A percentile compares a stretch with the other conserved stretches of the same genome.
These are phyloP conservation scores for Palythoa grandiflora DNA, from an alignment of 92 coral and sea anemone species.

Conservation along the genomic window DNA sequence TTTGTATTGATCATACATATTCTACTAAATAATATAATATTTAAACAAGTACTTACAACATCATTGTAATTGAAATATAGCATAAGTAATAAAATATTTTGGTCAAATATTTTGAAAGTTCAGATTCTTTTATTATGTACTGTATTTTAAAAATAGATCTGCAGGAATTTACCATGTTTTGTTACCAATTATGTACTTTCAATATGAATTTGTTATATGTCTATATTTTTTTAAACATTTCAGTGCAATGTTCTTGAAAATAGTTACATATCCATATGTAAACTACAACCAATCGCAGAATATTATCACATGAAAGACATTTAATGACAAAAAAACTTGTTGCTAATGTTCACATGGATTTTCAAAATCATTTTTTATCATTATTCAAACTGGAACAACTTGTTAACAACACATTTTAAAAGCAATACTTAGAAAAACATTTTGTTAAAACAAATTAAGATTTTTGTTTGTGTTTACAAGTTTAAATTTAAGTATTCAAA, in stretches of 20 bases:
- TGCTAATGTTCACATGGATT: constrained; percentile 24
- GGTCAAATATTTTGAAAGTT: constrained; percentile 10
- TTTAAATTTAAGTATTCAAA: background rate
- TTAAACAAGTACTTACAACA: constrained; percentile 29
- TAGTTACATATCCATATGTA: constrained; percentile 12
- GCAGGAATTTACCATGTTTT: constrained; percentile 3
- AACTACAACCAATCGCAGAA: constrained; percentile 7
- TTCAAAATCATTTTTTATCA: constrained; percentile 17
- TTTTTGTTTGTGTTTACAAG: constrained; percentile 15
- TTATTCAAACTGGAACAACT: constrained; percentile 11
- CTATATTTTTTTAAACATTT: constrained; percentile 6
- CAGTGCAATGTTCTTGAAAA: background rate
- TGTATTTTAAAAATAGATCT: constrained; percentile 22
- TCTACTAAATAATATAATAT: constrained; percentile 10
- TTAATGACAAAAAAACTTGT: constrained; percentile 22
- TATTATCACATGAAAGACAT: constrained; percentile 6
- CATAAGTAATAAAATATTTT: constrained; percentile 10
- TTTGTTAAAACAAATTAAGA: constrained; percentile 20
- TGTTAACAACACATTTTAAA: background rate
- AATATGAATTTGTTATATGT: constrained; percentile 9
- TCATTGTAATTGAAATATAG: constrained; percentile 25
- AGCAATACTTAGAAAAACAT: background rate
- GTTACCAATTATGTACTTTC: constrained; percentile 15
- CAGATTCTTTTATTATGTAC: constrained; percentile 11
- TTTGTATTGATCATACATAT: constrained; percentile 23